Percentiles rank a stretch among this genome's conserved stretches.
phyloP scores from a whole-genome alignment of 2,888 invertebrate genomes.

The Tineola bisselliella region DNA sequence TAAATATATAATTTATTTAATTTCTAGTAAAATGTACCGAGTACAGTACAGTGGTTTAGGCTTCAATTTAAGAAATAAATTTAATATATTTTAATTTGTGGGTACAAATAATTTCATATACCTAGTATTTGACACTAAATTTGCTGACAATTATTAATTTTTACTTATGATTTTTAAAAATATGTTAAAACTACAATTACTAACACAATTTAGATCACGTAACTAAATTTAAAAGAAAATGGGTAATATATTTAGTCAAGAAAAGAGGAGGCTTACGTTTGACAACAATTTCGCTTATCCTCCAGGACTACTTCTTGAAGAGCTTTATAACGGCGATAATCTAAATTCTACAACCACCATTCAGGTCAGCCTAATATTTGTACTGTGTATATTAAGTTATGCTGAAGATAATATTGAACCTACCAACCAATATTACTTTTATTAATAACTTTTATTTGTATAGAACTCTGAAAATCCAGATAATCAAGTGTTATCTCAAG shows the following conservation, averaged over 20 bases:
- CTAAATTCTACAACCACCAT: slow-evolving; percentile 18
- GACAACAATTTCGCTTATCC: slow-evolving; percentile 43
- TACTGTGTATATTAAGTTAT: too few relatives aligned
- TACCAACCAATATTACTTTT: too few relatives aligned
- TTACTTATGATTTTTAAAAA: slow-evolving; percentile 3
- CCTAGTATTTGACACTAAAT: background rate
- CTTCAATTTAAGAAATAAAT: background rate
- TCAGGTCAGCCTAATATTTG: background rate
- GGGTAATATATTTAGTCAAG: slow-evolving; percentile 41
- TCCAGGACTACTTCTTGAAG: slow-evolving; percentile 26
- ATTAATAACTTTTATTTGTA: slow-evolving; percentile 23
- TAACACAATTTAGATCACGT: background rate
- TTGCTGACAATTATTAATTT: background rate
- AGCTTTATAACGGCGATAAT: slow-evolving; percentile 37
- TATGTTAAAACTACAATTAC: background rate
- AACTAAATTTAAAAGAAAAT: slow-evolving; percentile 23
- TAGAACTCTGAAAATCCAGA: slow-evolving; percentile 30
- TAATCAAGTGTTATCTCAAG: slow-evolving; percentile 28
- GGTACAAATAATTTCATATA: background rate
- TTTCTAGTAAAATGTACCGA: too few relatives aligned
- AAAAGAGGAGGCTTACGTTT: slow-evolving; percentile 53
- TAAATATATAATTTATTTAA: too few relatives aligned
- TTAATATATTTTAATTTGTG: background rate
- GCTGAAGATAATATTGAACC: too few relatives aligned
- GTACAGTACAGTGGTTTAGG: background rate